Base-by-base conservation (phyloP, 2,888 invertebrate genomes). In the Sarcophaga subvicina region DNA sequence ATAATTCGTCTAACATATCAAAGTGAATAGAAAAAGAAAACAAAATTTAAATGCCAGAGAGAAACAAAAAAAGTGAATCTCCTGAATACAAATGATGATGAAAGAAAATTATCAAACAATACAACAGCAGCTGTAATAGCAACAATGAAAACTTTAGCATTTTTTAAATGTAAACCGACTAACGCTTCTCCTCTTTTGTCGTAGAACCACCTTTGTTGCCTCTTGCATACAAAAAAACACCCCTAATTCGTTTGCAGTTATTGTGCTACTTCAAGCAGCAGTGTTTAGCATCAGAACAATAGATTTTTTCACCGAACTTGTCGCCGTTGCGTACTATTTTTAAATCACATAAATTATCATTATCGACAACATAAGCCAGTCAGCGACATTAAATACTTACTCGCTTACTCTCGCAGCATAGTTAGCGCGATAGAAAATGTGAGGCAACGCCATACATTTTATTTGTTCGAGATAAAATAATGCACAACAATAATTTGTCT, bases 401-500 rank as follows among this genome's bases (percentile, higher is more conserved):
- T 14, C 49, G 11, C 49, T 14, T 49, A 8, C 49, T 14, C 49
- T 49, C 14, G 12, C 49, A 49, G 14, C 14, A 49, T 14, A 49
- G 14, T 14, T 49, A 49, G 49, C 12, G 27, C 37, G 37, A 37
- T 37, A 37, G 37, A 67, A 67, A 67, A 67, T n/a, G 4, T 76
- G 37, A 64, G 14, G 12, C 12, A 49, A 49, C 11, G 4, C 0
- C 49, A 47, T 80, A 67, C 69, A 75, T 22, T 79, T 60, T 78
- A 66, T 83, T 69, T 37, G n/a, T 60, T 47, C 66, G 60, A 80
- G 82, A 82, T 86, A 77, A 76, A 71, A 60, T n/a, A 25, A 20
- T 6, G 6, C 60, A 75, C 82, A 71, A 83, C 75, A 82, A 76
- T 67, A 86, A 80, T 82, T 82, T 77, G 82, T 83, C 71, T 82